Evolutionary conservation across 2,888 invertebrate genomes (phyloP).

Genomic region (Microplitis manilae): DNA sequence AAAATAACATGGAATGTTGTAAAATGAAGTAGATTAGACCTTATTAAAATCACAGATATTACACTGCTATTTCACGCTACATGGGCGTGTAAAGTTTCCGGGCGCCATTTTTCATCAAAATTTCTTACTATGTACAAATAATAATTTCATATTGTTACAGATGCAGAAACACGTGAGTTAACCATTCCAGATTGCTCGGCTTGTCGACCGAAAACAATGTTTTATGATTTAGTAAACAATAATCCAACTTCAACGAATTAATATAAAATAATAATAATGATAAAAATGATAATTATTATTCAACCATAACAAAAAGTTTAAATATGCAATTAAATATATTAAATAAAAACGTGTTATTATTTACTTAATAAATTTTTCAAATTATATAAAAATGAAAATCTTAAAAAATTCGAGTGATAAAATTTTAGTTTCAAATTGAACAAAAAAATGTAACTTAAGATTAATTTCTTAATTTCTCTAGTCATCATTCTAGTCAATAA

Average conservation of each 20-base stretch:
- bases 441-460: not conserved
- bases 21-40: too few relatives aligned
- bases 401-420: not conserved
- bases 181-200: slow-evolving; percentile 63
- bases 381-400: not conserved
- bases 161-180: slow-evolving; percentile 55
- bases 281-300: not conserved
- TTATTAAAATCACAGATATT: too few relatives aligned
- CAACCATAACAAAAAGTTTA: too few relatives aligned
- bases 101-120: too few relatives aligned
- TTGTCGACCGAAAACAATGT: slow-evolving; percentile 64
- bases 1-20: too few relatives aligned
- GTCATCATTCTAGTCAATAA: not conserved
- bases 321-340: too few relatives aligned
- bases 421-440: not conserved
- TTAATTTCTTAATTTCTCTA: not conserved
- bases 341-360: too few relatives aligned
- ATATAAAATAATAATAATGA: slow-evolving; percentile 37
- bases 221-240: slow-evolving; percentile 65
- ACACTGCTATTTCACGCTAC: too few relatives aligned
- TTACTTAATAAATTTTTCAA: not conserved
- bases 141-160: slow-evolving; percentile 33
- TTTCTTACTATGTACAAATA: not conserved
- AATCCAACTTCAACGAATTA: slow-evolving; percentile 66
- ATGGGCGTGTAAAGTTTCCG: too few relatives aligned